Conservation (phyloP, 1,140 invertebrate species). For the Drosophila albomicans region DNA sequence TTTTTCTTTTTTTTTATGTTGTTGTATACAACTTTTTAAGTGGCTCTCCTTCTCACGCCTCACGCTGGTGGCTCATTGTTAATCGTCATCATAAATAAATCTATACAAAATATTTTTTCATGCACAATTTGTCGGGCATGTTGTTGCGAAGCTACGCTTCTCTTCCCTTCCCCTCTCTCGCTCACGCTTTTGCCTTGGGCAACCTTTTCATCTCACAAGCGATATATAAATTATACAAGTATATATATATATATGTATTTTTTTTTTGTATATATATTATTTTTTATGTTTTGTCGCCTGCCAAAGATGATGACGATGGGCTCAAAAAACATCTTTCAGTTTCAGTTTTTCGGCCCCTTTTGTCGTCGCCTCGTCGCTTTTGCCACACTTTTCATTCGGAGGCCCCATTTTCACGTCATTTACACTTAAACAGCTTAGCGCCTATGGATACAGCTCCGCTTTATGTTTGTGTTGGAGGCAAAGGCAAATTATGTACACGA, state of each 20-base stretch:
- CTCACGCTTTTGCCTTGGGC: slow-evolving; percentile 8
- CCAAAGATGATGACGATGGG: slow-evolving; percentile 24
- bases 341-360: slow-evolving; percentile 27
- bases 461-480: slow-evolving; percentile 10
- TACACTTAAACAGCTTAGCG: slow-evolving; percentile 80
- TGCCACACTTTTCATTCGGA: slow-evolving; percentile 26
- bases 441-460: slow-evolving; percentile 45
- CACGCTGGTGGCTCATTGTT: slow-evolving; percentile 50
- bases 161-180: background rate
- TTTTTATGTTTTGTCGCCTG: slow-evolving; percentile 57
- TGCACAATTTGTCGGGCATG: slow-evolving; percentile 65
- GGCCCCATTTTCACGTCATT: slow-evolving; percentile 77
- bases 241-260: slow-evolving; percentile 49
- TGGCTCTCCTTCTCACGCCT: slow-evolving; percentile 30
- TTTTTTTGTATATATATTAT: slow-evolving; percentile 5
- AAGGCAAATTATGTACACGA: slow-evolving; percentile 62
- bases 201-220: slow-evolving; percentile 31
- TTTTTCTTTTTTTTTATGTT: slow-evolving; percentile 19
- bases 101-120: slow-evolving; percentile 56
- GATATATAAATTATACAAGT: slow-evolving; percentile 67
- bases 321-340: slow-evolving; percentile 45
- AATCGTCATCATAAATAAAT: slow-evolving; percentile 75
- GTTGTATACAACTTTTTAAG: slow-evolving; percentile 58
- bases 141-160: slow-evolving; percentile 4
- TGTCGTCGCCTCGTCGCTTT: slow-evolving; percentile 9